Base-by-base conservation (phyloP, 2,888 invertebrate genomes). In the Xestoiulus laeticollis region DNA sequence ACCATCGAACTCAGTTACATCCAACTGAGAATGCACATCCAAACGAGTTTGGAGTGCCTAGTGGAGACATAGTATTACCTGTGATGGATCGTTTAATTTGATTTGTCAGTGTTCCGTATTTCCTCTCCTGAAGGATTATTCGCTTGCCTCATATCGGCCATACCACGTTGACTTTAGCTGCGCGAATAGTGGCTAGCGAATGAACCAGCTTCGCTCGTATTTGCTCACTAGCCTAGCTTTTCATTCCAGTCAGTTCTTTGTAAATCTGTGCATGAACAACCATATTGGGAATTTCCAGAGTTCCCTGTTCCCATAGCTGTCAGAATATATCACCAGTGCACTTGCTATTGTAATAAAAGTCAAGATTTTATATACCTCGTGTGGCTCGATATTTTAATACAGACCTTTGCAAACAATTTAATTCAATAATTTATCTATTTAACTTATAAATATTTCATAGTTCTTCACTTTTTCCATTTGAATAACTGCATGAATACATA, bases 171-270 rank as follows among this genome's bases (percentile, higher is more conserved):
- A 59, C 59, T 59, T 44, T 6, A 16, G 59, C 59, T 59, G 59
- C 59, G 59, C 59, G 59, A 59, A 22, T 59, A 59, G 59, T n/a
- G 59, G 59, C 59, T 59, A 53, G 53, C 53, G 53, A 53, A 53
- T 53, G 53, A 53, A 53, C 14, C 53, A 53, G 53, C 3, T 14
- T 19, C 19, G 53, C 53, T 53, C 22, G 59, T 59, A 4, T 22
- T 22, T 22, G 59, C 59, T 10, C 59, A 59, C 59, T 59, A 59
- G 59, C 59, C 59, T 59, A 59, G 59, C 59, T 59, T 59, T 16
- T 59, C 59, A 59, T 59, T 59, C 59, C 59, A 59, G 59, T 59
- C 59, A 59, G 10, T 59, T 16, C 22, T 59, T 19, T 59, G 59
- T 59, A 59, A 59, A 59, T 59, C 59, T 59, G 59, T 59, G 59